Conservation (phyloP, 35 echinoderm and acorn worm genomes). For the Ptychodera flava region DNA sequence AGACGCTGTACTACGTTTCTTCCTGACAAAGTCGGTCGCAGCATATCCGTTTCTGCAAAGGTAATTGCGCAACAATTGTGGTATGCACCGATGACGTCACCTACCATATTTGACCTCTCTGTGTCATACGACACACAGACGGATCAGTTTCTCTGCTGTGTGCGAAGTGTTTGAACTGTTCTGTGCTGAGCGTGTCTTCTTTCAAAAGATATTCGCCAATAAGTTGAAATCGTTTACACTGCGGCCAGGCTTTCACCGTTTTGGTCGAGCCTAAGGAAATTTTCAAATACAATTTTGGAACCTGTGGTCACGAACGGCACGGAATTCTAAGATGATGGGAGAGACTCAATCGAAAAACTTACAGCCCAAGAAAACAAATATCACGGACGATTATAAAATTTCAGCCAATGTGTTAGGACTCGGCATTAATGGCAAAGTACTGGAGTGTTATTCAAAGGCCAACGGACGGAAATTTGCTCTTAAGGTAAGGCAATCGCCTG, state of each 20-base stretch:
- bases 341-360: constrained; percentile 72
- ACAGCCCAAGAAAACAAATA: constrained; percentile 60
- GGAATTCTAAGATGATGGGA: constrained; percentile 54
- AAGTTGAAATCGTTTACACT: too few species aligned
- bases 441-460: constrained; percentile 72
- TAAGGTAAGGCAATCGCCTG: constrained; percentile 77
- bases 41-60: not conserved
- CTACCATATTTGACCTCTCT: not conserved
- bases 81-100: not conserved
- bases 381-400: constrained; percentile 83
- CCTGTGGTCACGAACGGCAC: not conserved
- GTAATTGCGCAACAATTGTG: too few species aligned
- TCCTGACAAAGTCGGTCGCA: too few species aligned
- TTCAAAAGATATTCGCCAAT: too few species aligned
- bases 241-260: not conserved
- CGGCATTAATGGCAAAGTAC: constrained; percentile 96
- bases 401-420: constrained; percentile 81
- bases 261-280: not conserved
- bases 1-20: too few species aligned
- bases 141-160: too few species aligned
- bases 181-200: too few species aligned
- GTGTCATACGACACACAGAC: not conserved
- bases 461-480: constrained; percentile 78
- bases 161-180: too few species aligned
- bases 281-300: not conserved